Percentiles rank a stretch among this genome's conserved stretches.
phyloP scores from a whole-genome alignment of 2,888 invertebrate genomes.

The Cordilura impudica region DNA sequence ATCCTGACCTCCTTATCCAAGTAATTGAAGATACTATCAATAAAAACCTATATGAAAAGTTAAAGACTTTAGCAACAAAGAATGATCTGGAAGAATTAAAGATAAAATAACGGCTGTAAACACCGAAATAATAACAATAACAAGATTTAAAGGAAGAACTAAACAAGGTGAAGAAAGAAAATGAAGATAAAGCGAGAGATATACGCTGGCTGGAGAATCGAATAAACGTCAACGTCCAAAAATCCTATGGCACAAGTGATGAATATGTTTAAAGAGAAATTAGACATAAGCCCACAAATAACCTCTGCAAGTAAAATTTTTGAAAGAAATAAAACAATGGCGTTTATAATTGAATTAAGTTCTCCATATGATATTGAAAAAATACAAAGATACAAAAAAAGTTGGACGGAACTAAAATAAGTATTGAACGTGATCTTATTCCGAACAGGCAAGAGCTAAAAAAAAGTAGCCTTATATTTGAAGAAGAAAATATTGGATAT shows the following conservation, averaged over 20 bases:
- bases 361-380: neutral
- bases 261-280: no score
- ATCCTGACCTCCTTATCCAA: no score
- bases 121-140: neutral
- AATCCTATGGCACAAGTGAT: no score
- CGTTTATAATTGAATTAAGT: neutral
- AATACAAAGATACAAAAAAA: neutral
- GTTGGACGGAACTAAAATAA: neutral
- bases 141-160: neutral
- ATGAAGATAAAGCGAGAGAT: no score
- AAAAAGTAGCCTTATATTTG: neutral
- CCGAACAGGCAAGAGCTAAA: neutral
- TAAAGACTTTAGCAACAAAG: no score
- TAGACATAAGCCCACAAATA: neutral
- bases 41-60: no score
- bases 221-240: no score
- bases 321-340: neutral
- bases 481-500: neutral
- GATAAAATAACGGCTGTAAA: neutral
- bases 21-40: no score
- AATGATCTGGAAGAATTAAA: neutral
- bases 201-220: no score
- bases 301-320: neutral
- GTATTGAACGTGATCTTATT: neutral
- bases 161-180: no score